phyloP scores from a whole-genome alignment of 2,113 vertebrate species.

The Steatornis caripensis region DNA sequence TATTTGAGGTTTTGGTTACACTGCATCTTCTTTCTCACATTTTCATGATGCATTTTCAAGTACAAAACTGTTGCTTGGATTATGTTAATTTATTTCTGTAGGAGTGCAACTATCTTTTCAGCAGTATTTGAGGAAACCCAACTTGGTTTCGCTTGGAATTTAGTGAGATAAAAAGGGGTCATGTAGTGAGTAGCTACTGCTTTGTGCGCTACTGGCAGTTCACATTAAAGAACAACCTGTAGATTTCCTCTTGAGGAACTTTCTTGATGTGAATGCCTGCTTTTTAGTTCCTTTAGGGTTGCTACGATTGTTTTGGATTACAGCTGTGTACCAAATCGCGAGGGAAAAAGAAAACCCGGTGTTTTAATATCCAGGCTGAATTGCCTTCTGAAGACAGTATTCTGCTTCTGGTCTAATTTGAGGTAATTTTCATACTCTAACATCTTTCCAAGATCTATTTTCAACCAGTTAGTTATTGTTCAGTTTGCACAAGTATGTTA shows the following conservation, averaged over 20 bases:
- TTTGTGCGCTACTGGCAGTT: not conserved
- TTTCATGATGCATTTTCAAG: constrained; percentile 16
- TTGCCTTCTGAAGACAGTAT: not conserved
- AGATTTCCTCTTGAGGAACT: not conserved
- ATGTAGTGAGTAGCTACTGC: not conserved
- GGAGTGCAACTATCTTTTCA: not conserved
- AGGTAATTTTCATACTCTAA: not conserved
- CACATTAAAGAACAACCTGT: not conserved
- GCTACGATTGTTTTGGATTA: not conserved
- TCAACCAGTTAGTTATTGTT: not conserved
- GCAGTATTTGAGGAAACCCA: not conserved
- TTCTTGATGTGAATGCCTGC: not conserved
- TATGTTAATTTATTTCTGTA: not conserved
- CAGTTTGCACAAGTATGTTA: not conserved
- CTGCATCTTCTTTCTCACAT: constrained; percentile 20
- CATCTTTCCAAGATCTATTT: not conserved
- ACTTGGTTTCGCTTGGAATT: constrained; percentile 8
- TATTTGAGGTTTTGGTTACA: constrained; percentile 42
- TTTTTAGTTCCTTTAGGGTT: not conserved
- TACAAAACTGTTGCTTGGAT: constrained; percentile 3
- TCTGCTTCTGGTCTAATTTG: not conserved
- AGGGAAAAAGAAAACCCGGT: not conserved
- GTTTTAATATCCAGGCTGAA: not conserved
- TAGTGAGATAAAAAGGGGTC: not conserved
- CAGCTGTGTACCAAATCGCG: not conserved